Evolutionary conservation across 2,797 vertebrate genomes (phyloP).

Genomic region (Gambelia wislizenii): DNA sequence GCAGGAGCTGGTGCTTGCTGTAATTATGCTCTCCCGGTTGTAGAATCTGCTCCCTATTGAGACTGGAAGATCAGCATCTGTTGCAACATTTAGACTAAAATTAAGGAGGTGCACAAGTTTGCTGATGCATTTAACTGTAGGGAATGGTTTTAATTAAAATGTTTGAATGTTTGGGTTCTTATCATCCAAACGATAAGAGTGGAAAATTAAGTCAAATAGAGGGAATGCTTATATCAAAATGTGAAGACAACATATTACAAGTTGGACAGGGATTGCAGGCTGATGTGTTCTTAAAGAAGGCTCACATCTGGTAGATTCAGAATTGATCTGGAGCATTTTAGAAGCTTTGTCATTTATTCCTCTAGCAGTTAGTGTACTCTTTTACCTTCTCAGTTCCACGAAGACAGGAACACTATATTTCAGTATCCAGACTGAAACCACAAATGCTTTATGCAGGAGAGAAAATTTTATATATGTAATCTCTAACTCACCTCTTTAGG

Average conservation of each 20-base stretch:
- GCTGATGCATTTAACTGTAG: conserved; percentile 70
- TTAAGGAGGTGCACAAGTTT: conserved; percentile 73
- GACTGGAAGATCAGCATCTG: conserved; percentile 79
- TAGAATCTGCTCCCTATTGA: conserved; percentile 81
- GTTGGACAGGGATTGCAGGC: conserved; percentile 16
- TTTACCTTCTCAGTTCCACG: neutral
- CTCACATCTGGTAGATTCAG: neutral
- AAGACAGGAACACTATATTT: neutral
- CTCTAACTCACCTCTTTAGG: no score
- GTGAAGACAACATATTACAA: conserved; percentile 15
- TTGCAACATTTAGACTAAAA: conserved; percentile 79
- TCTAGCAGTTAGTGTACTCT: neutral
- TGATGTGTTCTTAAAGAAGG: neutral
- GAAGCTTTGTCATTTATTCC: conserved; percentile 16
- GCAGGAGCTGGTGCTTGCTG: conserved; percentile 76
- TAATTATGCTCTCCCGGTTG: conserved; percentile 80
- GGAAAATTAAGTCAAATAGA: conserved; percentile 31
- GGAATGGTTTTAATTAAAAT: conserved; percentile 68
- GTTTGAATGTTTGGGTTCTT: conserved; percentile 61
- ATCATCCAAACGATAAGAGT: neutral
- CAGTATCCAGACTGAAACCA: neutral
- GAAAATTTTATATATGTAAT: no score
- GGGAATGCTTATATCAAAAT: conserved; percentile 1
- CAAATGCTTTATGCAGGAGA: neutral
- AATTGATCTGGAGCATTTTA: neutral